Base-by-base conservation (phyloP, 1,140 invertebrate species). In the Drosophila arizonae region DNA sequence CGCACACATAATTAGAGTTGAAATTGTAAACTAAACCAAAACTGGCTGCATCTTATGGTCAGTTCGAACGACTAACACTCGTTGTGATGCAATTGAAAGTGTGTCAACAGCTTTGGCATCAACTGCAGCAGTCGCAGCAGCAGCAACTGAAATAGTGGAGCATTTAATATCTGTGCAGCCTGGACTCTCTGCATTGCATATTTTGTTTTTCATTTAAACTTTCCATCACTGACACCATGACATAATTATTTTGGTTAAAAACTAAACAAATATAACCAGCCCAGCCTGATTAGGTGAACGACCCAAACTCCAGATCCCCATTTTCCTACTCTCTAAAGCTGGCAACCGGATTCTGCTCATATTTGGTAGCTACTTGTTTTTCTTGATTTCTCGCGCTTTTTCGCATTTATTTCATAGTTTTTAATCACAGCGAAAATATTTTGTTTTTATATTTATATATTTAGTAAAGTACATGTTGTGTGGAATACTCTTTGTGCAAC, bases 211-310 rank as follows among this genome's bases (percentile, higher is more conserved):
- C 76, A 79, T 88, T 88, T 88, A 76, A 76, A 88, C 82, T 88
- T 88, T 87, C 84, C 79, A 82, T 71, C 84, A 79, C 76, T 87
- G 82, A 88, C 82, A 87, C 82, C 84, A 87, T 87, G 84, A 87
- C 82, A 87, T 88, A 87, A 87, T 87, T 87, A 88, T 79, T 74
- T 76, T 55, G 63, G 33, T 39, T 69, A 64, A 72, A 17, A 46
- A 46, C 43, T 46, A 51, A 41, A 2, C 11, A 54, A 54, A 45
- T 17, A 46, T 66, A 86, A 85, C 78, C 82, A 69, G 71, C 67
- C 21, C 52, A 75, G 76, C 78, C 82, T 72, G 79, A 87, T 87
- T 87, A 87, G 64, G 64, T 67, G 51, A 55, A 2, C 10, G 4
- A 24, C 24, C 48, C 43, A 17, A 21, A 9, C 43, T 9, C n/a